Conservation (phyloP, 2,888 invertebrate genomes). For the Chrysopilus asiliformis region DNA sequence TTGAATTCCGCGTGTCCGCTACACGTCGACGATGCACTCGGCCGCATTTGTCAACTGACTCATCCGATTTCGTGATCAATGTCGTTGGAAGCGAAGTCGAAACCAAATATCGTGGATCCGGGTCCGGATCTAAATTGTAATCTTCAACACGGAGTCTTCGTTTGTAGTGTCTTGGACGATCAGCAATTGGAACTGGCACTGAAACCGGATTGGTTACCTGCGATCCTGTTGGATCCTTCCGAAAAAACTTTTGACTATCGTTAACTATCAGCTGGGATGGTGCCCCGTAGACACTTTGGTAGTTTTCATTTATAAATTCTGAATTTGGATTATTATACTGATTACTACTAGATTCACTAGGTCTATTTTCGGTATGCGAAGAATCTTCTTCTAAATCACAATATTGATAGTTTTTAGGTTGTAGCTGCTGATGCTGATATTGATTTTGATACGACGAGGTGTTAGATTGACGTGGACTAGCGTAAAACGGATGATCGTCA, state of each 20-base stretch:
- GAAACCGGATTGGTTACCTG: constrained; percentile 17
- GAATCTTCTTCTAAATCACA: not conserved
- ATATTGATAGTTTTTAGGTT: not conserved
- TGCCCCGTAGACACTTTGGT: constrained; percentile 32
- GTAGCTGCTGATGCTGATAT: not conserved
- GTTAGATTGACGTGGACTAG: too few relatives aligned
- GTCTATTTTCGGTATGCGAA: not conserved
- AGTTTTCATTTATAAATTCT: constrained; percentile 23
- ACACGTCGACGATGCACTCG: not conserved
- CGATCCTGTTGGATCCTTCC: constrained; percentile 24
- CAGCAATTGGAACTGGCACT: constrained; percentile 7
- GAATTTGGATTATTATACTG: constrained; percentile 1
- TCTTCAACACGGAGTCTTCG: constrained; percentile 11
- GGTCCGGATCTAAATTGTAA: constrained; percentile 13
- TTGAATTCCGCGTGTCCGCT: not conserved
- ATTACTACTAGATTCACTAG: not conserved
- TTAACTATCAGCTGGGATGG: constrained; percentile 27
- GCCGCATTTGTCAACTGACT: not conserved
- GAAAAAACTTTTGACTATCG: constrained; percentile 25
- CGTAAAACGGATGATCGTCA: too few relatives aligned
- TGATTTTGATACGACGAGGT: not conserved
- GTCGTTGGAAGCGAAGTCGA: too few relatives aligned
- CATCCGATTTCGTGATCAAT: too few relatives aligned
- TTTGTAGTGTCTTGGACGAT: constrained; percentile 1
- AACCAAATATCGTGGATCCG: not conserved